Conservation (phyloP, 2,113 vertebrate species). For the Syngnathus floridae region DNA sequence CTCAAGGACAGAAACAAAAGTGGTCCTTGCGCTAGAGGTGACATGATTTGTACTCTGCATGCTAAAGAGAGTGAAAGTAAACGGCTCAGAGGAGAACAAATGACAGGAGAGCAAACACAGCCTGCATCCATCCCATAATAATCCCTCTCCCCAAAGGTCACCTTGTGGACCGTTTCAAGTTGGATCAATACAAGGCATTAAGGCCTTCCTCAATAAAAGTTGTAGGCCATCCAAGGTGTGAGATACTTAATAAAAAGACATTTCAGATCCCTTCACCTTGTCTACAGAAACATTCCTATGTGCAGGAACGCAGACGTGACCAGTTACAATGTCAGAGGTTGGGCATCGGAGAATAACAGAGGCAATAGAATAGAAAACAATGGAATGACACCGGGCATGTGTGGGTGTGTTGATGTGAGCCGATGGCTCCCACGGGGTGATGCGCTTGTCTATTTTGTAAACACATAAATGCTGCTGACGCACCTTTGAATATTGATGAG, state of each 20-base stretch:
- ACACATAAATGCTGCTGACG: slow-evolving; percentile 57
- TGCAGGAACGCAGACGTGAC: slow-evolving; percentile 20
- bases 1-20: slow-evolving; percentile 34
- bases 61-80: slow-evolving; percentile 31
- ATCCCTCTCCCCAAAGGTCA: slow-evolving; percentile 41
- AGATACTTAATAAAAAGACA: not conserved
- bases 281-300: not conserved
- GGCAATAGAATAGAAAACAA: slow-evolving; percentile 18
- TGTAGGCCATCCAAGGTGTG: not conserved
- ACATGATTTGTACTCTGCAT: slow-evolving; percentile 34
- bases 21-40: slow-evolving; percentile 3
- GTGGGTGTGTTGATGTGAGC: slow-evolving; percentile 40
- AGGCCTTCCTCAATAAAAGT: slow-evolving; percentile 12
- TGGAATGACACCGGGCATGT: slow-evolving; percentile 34
- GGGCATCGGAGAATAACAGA: slow-evolving; percentile 49
- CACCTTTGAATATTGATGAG: slow-evolving; percentile 69
- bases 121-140: slow-evolving; percentile 9
- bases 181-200: slow-evolving; percentile 33
- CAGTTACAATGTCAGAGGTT: slow-evolving; percentile 33
- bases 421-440: slow-evolving; percentile 47
- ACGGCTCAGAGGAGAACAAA: slow-evolving; percentile 16
- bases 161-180: slow-evolving; percentile 34
- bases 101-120: slow-evolving; percentile 23
- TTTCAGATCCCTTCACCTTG: not conserved
- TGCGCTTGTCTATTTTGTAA: slow-evolving; percentile 54